A percentile compares a stretch with the other conserved stretches of the same genome.
Evolutionary conservation across 2,888 invertebrate genomes (phyloP).

Genomic region (Drosophila paucipuncta): DNA sequence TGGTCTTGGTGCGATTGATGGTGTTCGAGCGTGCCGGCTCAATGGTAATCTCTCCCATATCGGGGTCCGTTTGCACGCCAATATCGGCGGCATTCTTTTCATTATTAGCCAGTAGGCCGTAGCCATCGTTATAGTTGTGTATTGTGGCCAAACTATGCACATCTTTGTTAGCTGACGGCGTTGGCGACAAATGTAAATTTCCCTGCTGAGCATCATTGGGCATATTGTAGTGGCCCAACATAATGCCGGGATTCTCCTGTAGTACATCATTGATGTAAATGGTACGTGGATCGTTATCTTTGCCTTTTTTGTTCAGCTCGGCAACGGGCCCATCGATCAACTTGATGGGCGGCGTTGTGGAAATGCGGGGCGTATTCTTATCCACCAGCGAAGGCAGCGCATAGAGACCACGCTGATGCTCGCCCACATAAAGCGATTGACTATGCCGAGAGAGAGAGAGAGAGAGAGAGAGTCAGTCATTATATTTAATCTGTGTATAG

Average conservation of each 20-base stretch:
- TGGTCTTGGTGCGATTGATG: conserved; percentile 85
- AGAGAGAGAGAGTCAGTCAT: too few relatives aligned
- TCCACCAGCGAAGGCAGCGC: conserved; percentile 97
- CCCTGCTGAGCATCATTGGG: conserved; percentile 86
- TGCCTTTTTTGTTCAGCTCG: conserved; percentile 62
- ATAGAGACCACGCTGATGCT: conserved; percentile 93
- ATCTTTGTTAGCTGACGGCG: conserved; percentile 69
- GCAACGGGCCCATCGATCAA: conserved; percentile 91
- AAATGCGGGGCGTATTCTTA: conserved; percentile 93
- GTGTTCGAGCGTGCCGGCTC: conserved; percentile 65
- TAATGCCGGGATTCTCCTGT: conserved; percentile 82
- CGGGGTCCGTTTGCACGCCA: conserved; percentile 88
- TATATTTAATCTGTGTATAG: not conserved
- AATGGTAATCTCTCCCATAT: conserved; percentile 77
- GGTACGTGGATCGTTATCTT: conserved; percentile 80
- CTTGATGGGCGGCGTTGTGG: conserved; percentile 89
- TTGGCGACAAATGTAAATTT: conserved; percentile 82
- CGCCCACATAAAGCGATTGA: conserved; percentile 96
- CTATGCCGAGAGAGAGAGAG: conserved; percentile 85
- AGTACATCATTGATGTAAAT: conserved; percentile 86
- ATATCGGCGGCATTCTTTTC: conserved; percentile 84
- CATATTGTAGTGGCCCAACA: conserved; percentile 90
- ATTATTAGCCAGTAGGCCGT: conserved; percentile 69
- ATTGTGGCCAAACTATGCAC: conserved; percentile 83
- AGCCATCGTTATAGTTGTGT: conserved; percentile 76